Base-by-base conservation (phyloP, 2,888 invertebrate species). In the Linnaemya tessellans region DNA sequence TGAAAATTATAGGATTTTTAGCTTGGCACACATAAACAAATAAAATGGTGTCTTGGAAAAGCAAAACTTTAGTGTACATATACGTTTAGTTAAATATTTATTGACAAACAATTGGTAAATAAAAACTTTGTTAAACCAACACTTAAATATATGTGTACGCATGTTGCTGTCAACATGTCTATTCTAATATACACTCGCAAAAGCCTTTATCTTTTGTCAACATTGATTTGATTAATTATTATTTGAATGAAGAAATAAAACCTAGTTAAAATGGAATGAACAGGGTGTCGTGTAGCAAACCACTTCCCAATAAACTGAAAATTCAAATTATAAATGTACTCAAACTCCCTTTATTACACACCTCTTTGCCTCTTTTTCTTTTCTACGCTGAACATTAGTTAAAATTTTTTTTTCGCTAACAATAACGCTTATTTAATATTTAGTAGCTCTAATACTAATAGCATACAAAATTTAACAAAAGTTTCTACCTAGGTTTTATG, bases 151-250 rank as follows among this genome's bases (percentile, higher is more conserved):
- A 38, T 35, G 25, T 43, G 0, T 9, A 41, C 15, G 54, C 30
- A 3, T 10, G 46, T 51, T 46, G 51, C 82, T 73, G 73, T 83
- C 78, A 60, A 68, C 78, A 83, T 67, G 54, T 67, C 30, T 9
- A 20, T 20, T 22, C 18, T 49, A 22, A 43, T 43, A 30, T 49
- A 30, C 15, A 18, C 43, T 35, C 3, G 11, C 5, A 35, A 18
- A 38, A 58, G 18, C 62, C 62, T 62, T 80, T 80, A 41, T 60
- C 20, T 22, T 65, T 65, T 78, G n/a, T 78, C 11, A 41, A 20
- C 18, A 58, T n/a, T 43, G 20, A 3, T 13, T 78, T 82, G 82
- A 78, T 82, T 78, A 82, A 82, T 78, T 67, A 73, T 51, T 54
- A 20, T 58, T 43, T 60, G 25, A 25, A n/a, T 41, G 10, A 30